Evolutionary conservation across 2,888 invertebrate genomes (phyloP), one percentile per base, ranked within the genome.

Genomic region (Agapostemon virescens): DNA sequence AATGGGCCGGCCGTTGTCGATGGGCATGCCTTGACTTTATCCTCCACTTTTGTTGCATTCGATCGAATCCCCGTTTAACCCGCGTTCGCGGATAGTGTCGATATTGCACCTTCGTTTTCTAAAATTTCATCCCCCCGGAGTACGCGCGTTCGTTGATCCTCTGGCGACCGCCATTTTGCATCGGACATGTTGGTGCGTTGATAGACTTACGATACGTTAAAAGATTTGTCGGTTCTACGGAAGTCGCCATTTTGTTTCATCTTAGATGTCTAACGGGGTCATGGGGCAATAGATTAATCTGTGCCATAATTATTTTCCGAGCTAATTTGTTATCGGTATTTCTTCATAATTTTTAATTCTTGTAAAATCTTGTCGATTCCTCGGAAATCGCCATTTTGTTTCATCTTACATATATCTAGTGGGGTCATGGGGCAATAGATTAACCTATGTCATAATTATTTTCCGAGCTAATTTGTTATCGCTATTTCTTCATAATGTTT

Each of bases 1-100:
- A 89, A 88, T 85, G 77, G 81, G 61, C 63, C 68, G 73, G 71
- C 64, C 68, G 49, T 64, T 5, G 40, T 58, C 11, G 67, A 61
- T 74, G 69, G 69, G 67, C 76, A 76, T 79, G 79, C 66, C 82
- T n/a, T 49, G 67, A 20, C 67, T 70, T 26, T 36, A 69, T 73
- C 69, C 42, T 38, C 23, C 20, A 15, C 42, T 49, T 20, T 33
- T 36, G 20, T 20, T 49, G 58, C 69, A 70, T 79, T 79, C 82
- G 74, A 79, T 82, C 75, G 73, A 58, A 58, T 38, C 72, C 74
- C 64, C 9, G 58, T 36, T n/a, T n/a, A 20, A 2, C 11, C n/a
- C 11, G 7, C n/a, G 33, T 63, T 20, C 63, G 36, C 9, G 3
- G 33, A 36, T 20, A 30, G 33, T 45, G 76, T 67, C 30, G 61